Percentiles rank a stretch among this genome's conserved stretches.
Conservation (phyloP, 2,113 vertebrate species). For the Corvus cornix region DNA sequence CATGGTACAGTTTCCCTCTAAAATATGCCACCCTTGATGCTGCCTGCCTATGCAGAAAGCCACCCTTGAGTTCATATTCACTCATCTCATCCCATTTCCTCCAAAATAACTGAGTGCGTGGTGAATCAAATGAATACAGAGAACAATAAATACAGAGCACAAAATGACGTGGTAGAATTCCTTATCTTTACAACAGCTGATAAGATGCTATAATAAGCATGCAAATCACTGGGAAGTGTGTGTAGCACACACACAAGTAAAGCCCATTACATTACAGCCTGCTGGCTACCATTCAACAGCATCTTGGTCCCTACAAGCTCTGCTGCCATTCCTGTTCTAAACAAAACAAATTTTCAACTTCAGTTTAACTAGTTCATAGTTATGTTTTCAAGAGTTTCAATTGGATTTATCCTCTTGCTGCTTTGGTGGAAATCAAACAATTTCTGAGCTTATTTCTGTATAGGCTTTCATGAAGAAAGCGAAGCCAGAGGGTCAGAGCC, state of each 20-base stretch:
- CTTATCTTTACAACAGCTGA: slow-evolving; percentile 45
- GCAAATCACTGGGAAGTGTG: background rate
- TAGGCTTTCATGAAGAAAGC: background rate
- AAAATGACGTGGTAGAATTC: background rate
- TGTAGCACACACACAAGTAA: background rate
- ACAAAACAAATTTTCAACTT: background rate
- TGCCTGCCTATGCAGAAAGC: background rate
- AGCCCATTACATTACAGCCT: background rate
- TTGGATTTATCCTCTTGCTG: background rate
- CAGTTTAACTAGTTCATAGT: background rate
- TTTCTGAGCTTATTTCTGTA: background rate
- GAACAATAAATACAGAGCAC: background rate
- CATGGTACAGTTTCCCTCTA: background rate
- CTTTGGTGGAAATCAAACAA: background rate
- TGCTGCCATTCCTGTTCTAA: background rate
- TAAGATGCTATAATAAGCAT: slow-evolving; percentile 40
- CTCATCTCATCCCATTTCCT: background rate
- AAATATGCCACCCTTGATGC: accelerated
- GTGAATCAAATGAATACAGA: background rate
- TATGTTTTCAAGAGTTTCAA: background rate
- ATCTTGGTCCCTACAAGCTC: background rate
- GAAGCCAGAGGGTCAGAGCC: background rate
- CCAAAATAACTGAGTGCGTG: background rate
- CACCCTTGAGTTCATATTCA: background rate
- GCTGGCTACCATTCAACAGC: background rate